These are phyloP conservation scores for Cryptophagus acutangulus DNA, from an alignment of 2,888 invertebrate species.

Conservation along the genomic window DNA sequence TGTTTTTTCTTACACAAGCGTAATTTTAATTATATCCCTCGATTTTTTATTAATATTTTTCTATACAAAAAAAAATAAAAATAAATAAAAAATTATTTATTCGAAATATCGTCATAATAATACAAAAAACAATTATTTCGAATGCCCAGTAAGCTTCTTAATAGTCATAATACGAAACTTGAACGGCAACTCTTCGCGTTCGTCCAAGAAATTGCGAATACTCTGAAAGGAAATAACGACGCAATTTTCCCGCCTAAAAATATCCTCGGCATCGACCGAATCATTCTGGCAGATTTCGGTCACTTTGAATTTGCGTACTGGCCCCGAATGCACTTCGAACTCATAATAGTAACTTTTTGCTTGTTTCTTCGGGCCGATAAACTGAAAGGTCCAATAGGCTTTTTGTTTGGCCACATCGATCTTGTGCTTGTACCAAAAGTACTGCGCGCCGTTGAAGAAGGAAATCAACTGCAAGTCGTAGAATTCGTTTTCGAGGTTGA, in stretches of 20 bases:
- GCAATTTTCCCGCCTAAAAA: slow-evolving; percentile 37
- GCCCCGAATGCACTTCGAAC: slow-evolving; percentile 35
- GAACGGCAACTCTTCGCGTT: slow-evolving; percentile 31
- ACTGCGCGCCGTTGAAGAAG: slow-evolving; percentile 36
- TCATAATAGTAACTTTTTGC: slow-evolving; percentile 39
- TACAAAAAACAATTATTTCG: too few species aligned
- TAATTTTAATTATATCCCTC: too few species aligned
- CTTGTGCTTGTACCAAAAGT: slow-evolving; percentile 40
- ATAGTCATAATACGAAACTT: slow-evolving; percentile 37
- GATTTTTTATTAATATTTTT: too few species aligned
- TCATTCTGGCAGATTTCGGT: slow-evolving; percentile 39
- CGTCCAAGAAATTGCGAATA: slow-evolving; percentile 33
- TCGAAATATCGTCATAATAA: too few species aligned
- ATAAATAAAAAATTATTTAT: too few species aligned
- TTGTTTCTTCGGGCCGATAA: slow-evolving; percentile 34
- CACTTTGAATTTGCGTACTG: slow-evolving; percentile 37
- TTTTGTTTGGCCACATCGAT: slow-evolving; percentile 31
- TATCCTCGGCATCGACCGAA: slow-evolving; percentile 24
- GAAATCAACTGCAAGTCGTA: slow-evolving; percentile 36
- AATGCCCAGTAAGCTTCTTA: too few species aligned
- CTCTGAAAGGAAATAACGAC: slow-evolving; percentile 36
- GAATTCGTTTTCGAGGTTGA: slow-evolving; percentile 26
- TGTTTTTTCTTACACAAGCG: too few species aligned
- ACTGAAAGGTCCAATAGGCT: slow-evolving; percentile 38
- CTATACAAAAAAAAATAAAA: too few species aligned